phyloP scores from a whole-genome alignment of 2,113 vertebrate genomes.

The Lichenostomus cassidix region DNA sequence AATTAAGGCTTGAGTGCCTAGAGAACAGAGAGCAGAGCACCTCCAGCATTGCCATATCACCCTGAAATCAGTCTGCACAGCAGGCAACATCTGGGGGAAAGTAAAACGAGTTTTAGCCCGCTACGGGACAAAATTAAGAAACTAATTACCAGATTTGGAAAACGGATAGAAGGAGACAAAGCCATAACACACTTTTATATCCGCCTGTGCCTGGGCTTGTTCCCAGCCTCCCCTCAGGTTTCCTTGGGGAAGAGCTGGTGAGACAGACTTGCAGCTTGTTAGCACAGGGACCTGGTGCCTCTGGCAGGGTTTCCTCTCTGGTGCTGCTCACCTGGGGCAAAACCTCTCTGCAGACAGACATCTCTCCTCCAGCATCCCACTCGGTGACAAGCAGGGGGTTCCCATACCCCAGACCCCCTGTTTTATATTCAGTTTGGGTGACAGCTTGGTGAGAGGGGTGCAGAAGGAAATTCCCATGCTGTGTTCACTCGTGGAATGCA shows the following conservation, averaged over 20 bases:
- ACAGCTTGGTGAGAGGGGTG: accelerated
- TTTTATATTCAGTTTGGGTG: background rate
- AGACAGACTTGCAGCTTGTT: background rate
- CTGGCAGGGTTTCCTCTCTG: accelerated
- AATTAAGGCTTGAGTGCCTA: background rate
- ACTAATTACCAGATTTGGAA: background rate
- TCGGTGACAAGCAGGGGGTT: background rate
- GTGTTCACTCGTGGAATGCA: accelerated
- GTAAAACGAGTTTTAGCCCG: background rate
- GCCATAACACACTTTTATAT: background rate
- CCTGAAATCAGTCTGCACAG: background rate
- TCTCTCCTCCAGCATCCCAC: background rate
- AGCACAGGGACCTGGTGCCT: background rate
- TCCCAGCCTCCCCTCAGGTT: background rate
- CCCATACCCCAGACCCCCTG: accelerated
- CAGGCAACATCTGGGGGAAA: background rate
- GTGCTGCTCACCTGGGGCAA: background rate
- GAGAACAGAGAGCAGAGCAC: background rate
- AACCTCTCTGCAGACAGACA: background rate
- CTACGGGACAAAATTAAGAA: background rate
- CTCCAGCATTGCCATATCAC: background rate
- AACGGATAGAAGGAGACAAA: background rate
- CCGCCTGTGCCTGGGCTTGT: background rate
- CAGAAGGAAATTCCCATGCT: background rate
- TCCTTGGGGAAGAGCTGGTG: background rate